Evolutionary conservation across 2,888 invertebrate species (phyloP), one percentile per base, ranked within the genome.

Genomic region (Dynastes grantii): DNA sequence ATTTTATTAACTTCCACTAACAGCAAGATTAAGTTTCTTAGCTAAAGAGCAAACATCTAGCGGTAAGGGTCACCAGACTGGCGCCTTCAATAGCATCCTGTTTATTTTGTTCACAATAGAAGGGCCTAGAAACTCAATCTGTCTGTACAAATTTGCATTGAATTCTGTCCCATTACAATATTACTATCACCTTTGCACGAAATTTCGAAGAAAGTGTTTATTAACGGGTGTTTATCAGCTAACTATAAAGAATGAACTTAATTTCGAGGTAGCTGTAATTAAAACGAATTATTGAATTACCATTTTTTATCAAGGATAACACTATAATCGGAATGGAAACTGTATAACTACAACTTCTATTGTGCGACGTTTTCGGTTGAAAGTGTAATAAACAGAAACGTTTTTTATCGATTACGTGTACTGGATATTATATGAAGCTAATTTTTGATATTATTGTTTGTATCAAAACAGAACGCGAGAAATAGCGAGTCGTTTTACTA

Each of bases 371-470:
- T 22, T 63, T 27, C 29, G 61, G 11, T 63, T 0, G 29, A 63
- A 63, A 2, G n/a, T 49, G 22, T 32, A 40, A 16, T 49, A 67
- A 67, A 67, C n/a, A 49, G 22, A 11, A 73, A 27, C 37, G 55
- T 55, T 58, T 73, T 73, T 13, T 73, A 73, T 73, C 58, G 73
- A 73, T 73, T 73, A 73, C 73, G 22, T 37, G 73, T 45, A 37
- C n/a, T 51, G 0, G 27, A 32, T 13, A 22, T 40, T 58, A 22
- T 58, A 58, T 8, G 22, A 22, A 58, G 22, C 55, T 16, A 58
- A 73, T 73, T 58, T 16, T 58, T 16, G 22, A 67, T 45, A 67
- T 32, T 67, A 40, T 61, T 58, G 58, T 58, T 58, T 73, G 73
- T 58, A 58, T 73, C 51, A 37, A 58, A 73, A 58, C 16, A 58